Conservation (phyloP, 2,888 invertebrate genomes). For the Agrotis exclamationis region DNA sequence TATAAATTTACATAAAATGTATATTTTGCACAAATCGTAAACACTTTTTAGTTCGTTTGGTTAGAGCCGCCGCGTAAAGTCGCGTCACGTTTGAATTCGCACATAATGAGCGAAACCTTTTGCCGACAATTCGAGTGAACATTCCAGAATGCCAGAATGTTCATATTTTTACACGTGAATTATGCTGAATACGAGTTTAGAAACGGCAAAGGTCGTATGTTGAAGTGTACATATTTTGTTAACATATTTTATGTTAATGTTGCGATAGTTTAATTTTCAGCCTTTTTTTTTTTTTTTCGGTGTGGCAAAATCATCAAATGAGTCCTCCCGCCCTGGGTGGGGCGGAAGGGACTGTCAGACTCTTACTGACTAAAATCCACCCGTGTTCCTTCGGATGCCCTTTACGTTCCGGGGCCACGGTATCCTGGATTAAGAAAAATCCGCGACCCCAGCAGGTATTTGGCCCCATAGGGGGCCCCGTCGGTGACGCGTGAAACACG, state of each 20-base stretch:
- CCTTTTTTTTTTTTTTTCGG: no score
- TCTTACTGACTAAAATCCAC: no score
- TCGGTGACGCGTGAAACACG: no score
- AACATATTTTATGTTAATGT: constrained; percentile 17
- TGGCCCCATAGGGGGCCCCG: no score
- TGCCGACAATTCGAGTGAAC: constrained; percentile 63
- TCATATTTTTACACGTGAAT: constrained; percentile 64
- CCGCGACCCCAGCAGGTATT: no score
- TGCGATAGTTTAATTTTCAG: constrained; percentile 4
- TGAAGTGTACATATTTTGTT: constrained; percentile 34
- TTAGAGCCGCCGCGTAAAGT: constrained; percentile 16
- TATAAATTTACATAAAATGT: constrained; percentile 20
- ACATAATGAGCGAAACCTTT: constrained; percentile 63
- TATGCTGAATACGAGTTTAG: constrained; percentile 54
- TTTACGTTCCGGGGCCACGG: no score
- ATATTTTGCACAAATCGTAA: constrained; percentile 22
- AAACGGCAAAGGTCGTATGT: constrained; percentile 45
- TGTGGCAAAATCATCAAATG: no score
- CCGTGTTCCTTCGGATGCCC: no score
- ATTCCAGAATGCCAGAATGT: constrained; percentile 52
- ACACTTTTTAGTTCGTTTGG: constrained; percentile 48
- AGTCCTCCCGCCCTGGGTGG: no score
- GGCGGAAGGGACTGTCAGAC: no score
- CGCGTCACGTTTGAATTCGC: constrained; percentile 59
- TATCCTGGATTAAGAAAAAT: no score